Conservation (phyloP, 2,113 vertebrate species). For the Myodes glareolus region DNA sequence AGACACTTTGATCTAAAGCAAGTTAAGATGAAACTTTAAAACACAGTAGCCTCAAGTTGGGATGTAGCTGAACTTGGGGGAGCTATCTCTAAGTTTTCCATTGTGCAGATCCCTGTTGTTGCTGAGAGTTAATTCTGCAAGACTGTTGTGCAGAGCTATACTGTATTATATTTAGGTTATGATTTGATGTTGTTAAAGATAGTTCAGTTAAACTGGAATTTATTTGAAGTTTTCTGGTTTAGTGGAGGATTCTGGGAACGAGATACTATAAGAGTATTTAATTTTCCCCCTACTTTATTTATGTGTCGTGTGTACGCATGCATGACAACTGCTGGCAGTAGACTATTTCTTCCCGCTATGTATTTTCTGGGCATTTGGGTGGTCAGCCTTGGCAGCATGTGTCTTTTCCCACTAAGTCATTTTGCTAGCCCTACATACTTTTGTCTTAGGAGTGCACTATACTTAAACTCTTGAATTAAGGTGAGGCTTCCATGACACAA, state of each 20-base stretch:
- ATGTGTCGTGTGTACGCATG: neutral
- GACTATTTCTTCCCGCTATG: neutral
- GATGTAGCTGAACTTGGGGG: neutral
- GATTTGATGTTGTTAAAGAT: conserved; percentile 21
- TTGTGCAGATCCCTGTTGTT: neutral
- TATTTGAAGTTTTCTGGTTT: conserved; percentile 48
- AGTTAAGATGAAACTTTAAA: conserved; percentile 14
- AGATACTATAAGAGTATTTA: neutral
- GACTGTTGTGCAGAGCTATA: neutral
- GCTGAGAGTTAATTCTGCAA: neutral
- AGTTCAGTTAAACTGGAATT: conserved; percentile 18
- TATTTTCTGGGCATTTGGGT: neutral
- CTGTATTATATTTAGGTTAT: conserved; percentile 42
- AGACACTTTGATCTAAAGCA: conserved; percentile 36
- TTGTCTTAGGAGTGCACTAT: neutral
- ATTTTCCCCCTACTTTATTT: neutral
- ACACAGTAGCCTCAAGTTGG: neutral
- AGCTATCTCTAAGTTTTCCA: neutral
- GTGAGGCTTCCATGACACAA: neutral
- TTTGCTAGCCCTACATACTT: neutral
- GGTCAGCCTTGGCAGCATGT: neutral
- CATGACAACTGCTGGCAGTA: neutral
- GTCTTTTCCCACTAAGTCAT: neutral
- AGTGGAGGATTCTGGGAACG: neutral
- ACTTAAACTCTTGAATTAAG: neutral